Base-by-base conservation (phyloP, 1,140 invertebrate species). In the Lasioglossum baleicum region DNA sequence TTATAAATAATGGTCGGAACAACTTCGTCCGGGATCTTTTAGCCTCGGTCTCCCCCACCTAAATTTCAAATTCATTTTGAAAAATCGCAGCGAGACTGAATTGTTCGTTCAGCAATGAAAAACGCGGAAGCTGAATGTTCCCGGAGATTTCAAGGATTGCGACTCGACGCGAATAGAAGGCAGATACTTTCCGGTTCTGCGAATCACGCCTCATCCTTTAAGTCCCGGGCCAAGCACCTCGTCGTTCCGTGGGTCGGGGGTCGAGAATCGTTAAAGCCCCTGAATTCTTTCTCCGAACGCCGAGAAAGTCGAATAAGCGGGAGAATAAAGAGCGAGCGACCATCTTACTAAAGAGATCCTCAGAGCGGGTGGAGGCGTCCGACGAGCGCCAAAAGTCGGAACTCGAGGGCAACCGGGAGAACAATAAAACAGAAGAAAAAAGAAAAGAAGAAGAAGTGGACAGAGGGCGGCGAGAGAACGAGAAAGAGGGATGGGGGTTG, bases 241-340 rank as follows among this genome's bases (percentile, higher is more conserved):
- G 61, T 63, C 51, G 73, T 44, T 35, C 17, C 48, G 58, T 2
- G 75, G 67, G 51, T 76, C 74, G 73, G 68, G 70, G 44, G 53
- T 85, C 83, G 74, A 65, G 84, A 82, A 85, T 85, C 75, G 75
- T 85, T 85, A 84, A 85, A 82, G 67, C 66, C 68, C 35, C 58
- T 40, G 75, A 84, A 85, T 84, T 85, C 84, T 85, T 85, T 75
- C 60, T 22, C 51, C 26, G 80, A 51, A 58, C 44, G 35, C 26
- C 20, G 72, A 80, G 53, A 65, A 76, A 44, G 80, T 76, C 69
- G 80, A 86, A 76, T 68, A 61, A 81, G 71, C 73, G 73, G 58
- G 65, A 48, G 66, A 71, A 85, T 84, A 85, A 77, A 84, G 84
- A 73, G 71, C 58, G 68, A 64, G 74, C 83, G 83, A 84, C 48